Evolutionary conservation across 2,113 vertebrate species (phyloP), one percentile per base, ranked within the genome.

Genomic region (Oryzias woworae): DNA sequence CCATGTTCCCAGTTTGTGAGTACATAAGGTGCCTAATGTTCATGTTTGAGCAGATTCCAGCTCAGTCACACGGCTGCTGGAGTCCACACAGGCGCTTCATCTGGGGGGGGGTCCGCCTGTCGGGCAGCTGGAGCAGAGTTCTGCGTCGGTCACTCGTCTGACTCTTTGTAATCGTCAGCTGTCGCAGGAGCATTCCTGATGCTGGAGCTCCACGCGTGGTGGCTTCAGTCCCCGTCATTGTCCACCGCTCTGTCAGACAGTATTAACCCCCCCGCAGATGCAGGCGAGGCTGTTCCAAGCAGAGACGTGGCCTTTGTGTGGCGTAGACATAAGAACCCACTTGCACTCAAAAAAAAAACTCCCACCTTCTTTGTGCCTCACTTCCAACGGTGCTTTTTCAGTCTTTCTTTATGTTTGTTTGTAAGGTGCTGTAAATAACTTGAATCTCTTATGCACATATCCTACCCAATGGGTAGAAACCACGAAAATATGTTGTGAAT

Each of bases 361-460:
- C 92, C 93, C 91, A 92, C 92, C 93, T 94, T 92, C 71, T 90
- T 92, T 91, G 94, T 97, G 96, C 96, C 94, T 97, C 95, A 94
- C 93, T 95, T 92, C 90, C 88, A 90, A 95, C 93, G 92, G 95
- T 95, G 96, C 95, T 95, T 95, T 95, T 94, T 95, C 89, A 88
- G 86, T 95, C 86, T 91, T 84, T 88, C 75, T 20, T 20, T 88
- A 90, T 89, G 84, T 94, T 92, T 79, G 87, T 95, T 93, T 95
- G 92, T 97, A 95, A 90, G 94, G 95, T 96, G 94, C 94, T 97
- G 95, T 95, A 94, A 94, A 94, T 93, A 95, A 95, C 92, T 94
- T 95, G 94, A 95, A 95, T 93, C 94, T 95, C 94, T 96, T 95
- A 96, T 95, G 93, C 95, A 96, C 93, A 97, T 96, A 95, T 95